These are phyloP conservation scores for Rhinatrema bivittatum DNA, from an alignment of 2,797 vertebrate species.

Conservation along the genomic window DNA sequence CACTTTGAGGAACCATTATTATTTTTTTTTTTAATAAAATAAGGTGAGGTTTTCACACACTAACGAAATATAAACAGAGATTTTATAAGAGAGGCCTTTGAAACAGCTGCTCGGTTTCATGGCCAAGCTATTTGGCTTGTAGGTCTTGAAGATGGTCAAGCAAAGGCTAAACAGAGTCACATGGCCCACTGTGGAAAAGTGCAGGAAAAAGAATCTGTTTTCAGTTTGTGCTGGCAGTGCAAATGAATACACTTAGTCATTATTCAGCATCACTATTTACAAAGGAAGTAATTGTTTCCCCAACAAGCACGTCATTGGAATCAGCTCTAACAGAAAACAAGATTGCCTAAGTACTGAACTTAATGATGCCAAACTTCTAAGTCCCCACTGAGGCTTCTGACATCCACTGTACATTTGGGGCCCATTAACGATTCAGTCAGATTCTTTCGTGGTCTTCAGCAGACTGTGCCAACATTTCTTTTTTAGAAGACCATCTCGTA, in stretches of 20 bases:
- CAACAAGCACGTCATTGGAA: slow-evolving; percentile 15
- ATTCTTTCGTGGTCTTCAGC: too few species aligned
- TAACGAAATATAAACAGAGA: too few species aligned
- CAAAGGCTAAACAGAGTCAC: slow-evolving; percentile 18
- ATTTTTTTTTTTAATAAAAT: too few species aligned
- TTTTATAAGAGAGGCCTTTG: too few species aligned
- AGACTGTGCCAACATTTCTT: too few species aligned
- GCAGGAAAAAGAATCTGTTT: background rate
- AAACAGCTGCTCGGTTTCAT: slow-evolving; percentile 34
- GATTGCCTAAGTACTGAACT: slow-evolving; percentile 12
- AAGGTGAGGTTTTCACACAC: too few species aligned
- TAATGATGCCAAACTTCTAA: background rate
- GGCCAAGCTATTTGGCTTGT: slow-evolving; percentile 16
- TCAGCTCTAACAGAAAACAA: slow-evolving; percentile 11
- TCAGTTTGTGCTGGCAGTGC: slow-evolving; percentile 25
- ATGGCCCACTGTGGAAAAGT: slow-evolving; percentile 11
- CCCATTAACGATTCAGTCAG: too few species aligned
- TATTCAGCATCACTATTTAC: slow-evolving; percentile 22
- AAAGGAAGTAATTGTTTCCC: slow-evolving; percentile 39
- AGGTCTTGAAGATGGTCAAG: slow-evolving; percentile 10
- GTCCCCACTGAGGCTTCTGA: too few species aligned
- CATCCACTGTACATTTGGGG: too few species aligned
- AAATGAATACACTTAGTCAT: slow-evolving; percentile 35
- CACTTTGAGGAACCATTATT: too few species aligned
- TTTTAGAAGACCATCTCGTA: too few species aligned